Percentiles rank a stretch among this genome's conserved stretches.
Conservation (phyloP, 2,888 invertebrate species). For the Dendrolimus pini region DNA sequence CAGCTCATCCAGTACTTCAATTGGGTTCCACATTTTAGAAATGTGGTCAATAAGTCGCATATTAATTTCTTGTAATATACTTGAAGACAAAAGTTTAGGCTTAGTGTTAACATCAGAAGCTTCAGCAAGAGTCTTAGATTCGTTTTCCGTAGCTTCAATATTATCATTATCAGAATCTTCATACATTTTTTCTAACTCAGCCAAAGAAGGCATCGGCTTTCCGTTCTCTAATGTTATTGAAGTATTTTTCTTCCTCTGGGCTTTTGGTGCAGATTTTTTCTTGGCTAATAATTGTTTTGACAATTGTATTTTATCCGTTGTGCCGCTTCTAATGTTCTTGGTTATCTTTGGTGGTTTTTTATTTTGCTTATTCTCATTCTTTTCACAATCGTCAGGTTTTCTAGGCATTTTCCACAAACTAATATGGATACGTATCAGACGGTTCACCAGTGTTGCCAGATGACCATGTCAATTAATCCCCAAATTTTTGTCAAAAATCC, state of each 20-base stretch:
- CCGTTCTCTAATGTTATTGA: constrained; percentile 14
- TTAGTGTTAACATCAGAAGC: too few species aligned
- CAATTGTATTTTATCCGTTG: not conserved
- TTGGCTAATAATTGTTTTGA: not conserved
- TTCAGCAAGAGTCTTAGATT: not conserved
- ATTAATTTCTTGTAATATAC: too few species aligned
- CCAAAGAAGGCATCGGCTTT: constrained; percentile 31
- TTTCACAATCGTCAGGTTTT: not conserved
- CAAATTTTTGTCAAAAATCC: too few species aligned
- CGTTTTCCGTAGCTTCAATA: not conserved
- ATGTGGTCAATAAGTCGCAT: not conserved
- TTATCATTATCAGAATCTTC: constrained; percentile 26
- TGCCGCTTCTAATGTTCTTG: not conserved
- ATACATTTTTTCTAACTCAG: constrained; percentile 33
- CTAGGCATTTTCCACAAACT: not conserved
- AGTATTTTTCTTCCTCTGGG: not conserved
- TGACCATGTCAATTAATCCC: too few species aligned
- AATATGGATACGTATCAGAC: too few species aligned
- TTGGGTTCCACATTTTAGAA: not conserved
- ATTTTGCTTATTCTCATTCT: not conserved
- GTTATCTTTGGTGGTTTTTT: not conserved
- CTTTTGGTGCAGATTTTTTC: not conserved
- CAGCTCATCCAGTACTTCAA: not conserved
- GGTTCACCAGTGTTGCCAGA: too few species aligned
- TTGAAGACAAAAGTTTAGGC: not conserved